Evolutionary conservation across 2,797 vertebrate species (phyloP).

Genomic region (Myotis daubentonii): DNA sequence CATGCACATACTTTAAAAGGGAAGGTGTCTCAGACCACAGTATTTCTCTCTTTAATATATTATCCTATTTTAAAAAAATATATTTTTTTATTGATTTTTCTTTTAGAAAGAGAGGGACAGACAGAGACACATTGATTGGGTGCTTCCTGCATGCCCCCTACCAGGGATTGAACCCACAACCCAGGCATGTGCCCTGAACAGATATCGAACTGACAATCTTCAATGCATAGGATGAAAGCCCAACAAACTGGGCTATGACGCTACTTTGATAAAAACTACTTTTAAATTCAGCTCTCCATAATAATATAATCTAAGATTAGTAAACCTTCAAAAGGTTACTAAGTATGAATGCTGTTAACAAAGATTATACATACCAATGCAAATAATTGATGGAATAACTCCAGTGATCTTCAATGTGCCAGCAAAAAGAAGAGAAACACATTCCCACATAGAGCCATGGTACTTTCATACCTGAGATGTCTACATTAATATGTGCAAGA

Average conservation of each 20-base stretch:
- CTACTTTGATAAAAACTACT: conserved; percentile 27
- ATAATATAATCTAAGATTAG: background rate
- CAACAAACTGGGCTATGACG: background rate
- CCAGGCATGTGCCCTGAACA: background rate
- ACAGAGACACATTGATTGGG: background rate
- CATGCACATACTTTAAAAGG: background rate
- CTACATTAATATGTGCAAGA: conserved; percentile 96
- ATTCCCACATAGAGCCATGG: conserved; percentile 99
- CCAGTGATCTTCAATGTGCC: conserved; percentile 98
- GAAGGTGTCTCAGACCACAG: background rate
- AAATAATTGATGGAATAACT: conserved; percentile 95
- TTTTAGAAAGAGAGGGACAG: background rate
- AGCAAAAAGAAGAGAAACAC: conserved; percentile 99
- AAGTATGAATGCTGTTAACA: background rate
- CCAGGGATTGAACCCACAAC: background rate
- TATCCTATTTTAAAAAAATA: background rate
- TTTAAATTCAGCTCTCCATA: conserved; percentile 27
- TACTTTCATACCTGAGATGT: conserved; percentile 99
- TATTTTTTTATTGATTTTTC: background rate
- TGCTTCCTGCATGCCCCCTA: background rate
- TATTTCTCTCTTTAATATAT: background rate
- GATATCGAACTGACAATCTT: background rate
- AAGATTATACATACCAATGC: conserved; percentile 85
- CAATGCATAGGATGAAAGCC: background rate
- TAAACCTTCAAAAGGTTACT: background rate